Percentiles rank a stretch among this genome's conserved stretches.
Evolutionary conservation across 1,140 invertebrate genomes (phyloP).

Genomic region (Lepidostoma basale): DNA sequence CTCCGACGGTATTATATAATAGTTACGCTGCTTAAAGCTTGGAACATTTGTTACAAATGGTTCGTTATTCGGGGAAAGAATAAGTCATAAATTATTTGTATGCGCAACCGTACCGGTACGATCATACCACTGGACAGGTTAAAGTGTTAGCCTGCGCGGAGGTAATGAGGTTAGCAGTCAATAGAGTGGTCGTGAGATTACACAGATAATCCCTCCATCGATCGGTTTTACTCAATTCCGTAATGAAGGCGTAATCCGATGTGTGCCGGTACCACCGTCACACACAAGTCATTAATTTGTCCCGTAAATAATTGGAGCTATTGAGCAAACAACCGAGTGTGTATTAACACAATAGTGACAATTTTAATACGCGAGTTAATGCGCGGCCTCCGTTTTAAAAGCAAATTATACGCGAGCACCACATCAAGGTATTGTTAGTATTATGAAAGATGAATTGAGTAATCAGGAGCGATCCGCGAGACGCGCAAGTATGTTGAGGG

Average conservation of each 20-base stretch:
- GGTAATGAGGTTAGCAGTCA: conserved; percentile 17
- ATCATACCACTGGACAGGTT: background rate
- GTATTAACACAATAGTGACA: conserved; percentile 1
- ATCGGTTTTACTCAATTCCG: conserved; percentile 19
- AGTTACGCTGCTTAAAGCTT: too few relatives aligned
- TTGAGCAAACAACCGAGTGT: background rate
- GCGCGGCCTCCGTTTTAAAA: conserved; percentile 6
- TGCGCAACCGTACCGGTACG: too few relatives aligned
- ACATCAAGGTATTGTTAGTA: background rate
- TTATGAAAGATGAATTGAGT: conserved; percentile 20
- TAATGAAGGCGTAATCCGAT: conserved; percentile 15
- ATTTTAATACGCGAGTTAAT: too few relatives aligned
- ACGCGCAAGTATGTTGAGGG: background rate
- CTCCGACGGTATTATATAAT: too few relatives aligned
- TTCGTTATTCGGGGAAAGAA: too few relatives aligned
- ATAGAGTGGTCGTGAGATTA: conserved; percentile 8
- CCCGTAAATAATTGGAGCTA: conserved; percentile 13
- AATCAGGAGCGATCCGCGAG: background rate
- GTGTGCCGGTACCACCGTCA: background rate
- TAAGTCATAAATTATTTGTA: too few relatives aligned
- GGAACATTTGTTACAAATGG: too few relatives aligned
- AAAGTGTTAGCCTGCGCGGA: background rate
- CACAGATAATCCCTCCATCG: conserved; percentile 9
- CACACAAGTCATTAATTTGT: conserved; percentile 14
- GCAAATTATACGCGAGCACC: background rate